Base-by-base conservation (phyloP, 2,113 vertebrate species). In the Corythornis vintsioides region DNA sequence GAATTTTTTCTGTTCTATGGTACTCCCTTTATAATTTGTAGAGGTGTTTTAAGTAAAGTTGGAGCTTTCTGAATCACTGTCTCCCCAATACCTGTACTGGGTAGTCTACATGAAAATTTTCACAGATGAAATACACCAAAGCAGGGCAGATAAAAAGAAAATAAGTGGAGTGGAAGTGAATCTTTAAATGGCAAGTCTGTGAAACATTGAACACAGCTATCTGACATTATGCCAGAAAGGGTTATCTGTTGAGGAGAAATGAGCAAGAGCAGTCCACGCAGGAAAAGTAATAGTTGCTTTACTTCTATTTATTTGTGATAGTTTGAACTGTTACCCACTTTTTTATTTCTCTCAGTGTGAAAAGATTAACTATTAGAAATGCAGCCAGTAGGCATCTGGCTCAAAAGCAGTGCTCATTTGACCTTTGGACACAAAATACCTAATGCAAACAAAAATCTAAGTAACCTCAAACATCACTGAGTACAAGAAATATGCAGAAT, bases 391-490 rank as follows among this genome's bases (percentile, higher is more conserved):
- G 76, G 76, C 89, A 93, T 95, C 71, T 86, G 83, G 95, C 90
- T 96, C 83, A 95, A 96, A 97, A 96, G 64, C 66, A 89, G 70
- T 88, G 61, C n/a, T 96, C 84, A 33, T 96, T 95, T 97, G 95
- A 95, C 94, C 92, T 95, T 77, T 91, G 80, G 70, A 87, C 86
- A 96, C 75, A 90, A 92, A 93, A 88, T 86, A 86, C 35, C 56
- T 88, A 86, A 96, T 66, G 56, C 66, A 96, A 97, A 96, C 13
- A 65, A 96, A 97, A 95, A 82, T 90, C 75, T 75, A 75, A 95
- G 84, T 61, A 88, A 52, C 35, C 74, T 83, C 61, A 90, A 94
- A 92, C 71, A 90, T 89, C 89, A 94, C 69, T 40, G 73, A 94
- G 59, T 76, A 45, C 47, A 86, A 93, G 94, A 93, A 94, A 95